Conservation (phyloP, 1,140 invertebrate genomes). For the Apocrypta bakeri region DNA sequence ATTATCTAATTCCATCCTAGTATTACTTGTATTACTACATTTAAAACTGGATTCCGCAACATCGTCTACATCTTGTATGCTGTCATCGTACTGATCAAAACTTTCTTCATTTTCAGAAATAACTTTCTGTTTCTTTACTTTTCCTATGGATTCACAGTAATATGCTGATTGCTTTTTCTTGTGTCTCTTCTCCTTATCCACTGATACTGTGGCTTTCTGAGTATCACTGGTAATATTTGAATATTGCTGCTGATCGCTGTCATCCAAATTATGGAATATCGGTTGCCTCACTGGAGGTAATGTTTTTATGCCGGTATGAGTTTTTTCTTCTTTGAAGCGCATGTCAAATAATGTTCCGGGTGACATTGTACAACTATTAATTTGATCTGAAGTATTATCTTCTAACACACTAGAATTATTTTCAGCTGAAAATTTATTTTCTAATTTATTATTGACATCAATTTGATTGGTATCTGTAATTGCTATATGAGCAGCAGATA, state of each 20-base stretch:
- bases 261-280: neutral
- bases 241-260: neutral
- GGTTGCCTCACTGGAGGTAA: conserved; percentile 72
- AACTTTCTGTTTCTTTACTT: conserved; percentile 35
- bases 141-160: neutral
- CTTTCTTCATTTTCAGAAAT: conserved; percentile 24
- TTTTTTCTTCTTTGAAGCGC: conserved; percentile 67
- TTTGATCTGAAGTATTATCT: conserved; percentile 53
- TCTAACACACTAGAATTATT: conserved; percentile 45
- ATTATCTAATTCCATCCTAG: neutral
- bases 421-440: conserved; percentile 30
- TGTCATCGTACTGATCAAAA: conserved; percentile 41
- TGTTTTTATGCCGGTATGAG: conserved; percentile 74
- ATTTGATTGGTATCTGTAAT: neutral
- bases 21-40: conserved; percentile 15
- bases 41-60: neutral
- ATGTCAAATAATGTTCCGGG: conserved; percentile 69
- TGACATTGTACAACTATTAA: conserved; percentile 66
- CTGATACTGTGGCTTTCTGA: neutral
- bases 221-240: neutral
- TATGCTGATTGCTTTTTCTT: conserved; percentile 20
- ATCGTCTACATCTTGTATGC: conserved; percentile 29
- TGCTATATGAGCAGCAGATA: neutral
- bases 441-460: conserved; percentile 6
- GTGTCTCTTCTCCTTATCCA: conserved; percentile 4